These are phyloP conservation scores for Papio anubis DNA, from an alignment of 2,113 vertebrate genomes.

Conservation along the genomic window DNA sequence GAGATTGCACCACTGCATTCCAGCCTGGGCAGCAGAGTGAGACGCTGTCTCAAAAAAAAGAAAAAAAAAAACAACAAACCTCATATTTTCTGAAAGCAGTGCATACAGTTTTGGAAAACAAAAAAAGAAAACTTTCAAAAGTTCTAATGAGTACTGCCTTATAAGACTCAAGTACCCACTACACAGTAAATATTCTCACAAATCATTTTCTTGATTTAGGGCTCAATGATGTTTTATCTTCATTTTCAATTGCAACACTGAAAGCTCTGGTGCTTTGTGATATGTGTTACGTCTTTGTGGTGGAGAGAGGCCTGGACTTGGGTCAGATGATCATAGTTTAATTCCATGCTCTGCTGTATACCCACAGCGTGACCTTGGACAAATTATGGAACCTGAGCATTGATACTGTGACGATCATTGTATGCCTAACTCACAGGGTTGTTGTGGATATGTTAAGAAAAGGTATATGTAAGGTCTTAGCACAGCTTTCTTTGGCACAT, in stretches of 20 bases:
- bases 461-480: neutral
- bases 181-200: neutral
- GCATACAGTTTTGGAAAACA: neutral
- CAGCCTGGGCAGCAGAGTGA: no score
- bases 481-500: neutral
- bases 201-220: neutral
- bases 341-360: neutral
- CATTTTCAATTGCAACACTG: neutral
- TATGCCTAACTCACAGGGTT: neutral
- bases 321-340: neutral
- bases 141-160: constrained; percentile 32
- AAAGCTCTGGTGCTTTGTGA: neutral
- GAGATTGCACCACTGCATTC: no score
- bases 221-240: neutral
- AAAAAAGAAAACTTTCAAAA: constrained; percentile 28
- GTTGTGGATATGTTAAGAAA: neutral
- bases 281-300: neutral
- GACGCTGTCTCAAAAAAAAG: no score
- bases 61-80: no score
- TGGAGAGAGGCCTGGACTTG: neutral
- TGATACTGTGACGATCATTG: neutral
- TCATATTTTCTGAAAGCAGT: neutral
- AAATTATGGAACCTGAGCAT: neutral
- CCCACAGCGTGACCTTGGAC: neutral
- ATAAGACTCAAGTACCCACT: neutral